These are phyloP conservation scores for Drosophila paranaensis DNA, from an alignment of 2,888 invertebrate genomes.

Conservation along the genomic window DNA sequence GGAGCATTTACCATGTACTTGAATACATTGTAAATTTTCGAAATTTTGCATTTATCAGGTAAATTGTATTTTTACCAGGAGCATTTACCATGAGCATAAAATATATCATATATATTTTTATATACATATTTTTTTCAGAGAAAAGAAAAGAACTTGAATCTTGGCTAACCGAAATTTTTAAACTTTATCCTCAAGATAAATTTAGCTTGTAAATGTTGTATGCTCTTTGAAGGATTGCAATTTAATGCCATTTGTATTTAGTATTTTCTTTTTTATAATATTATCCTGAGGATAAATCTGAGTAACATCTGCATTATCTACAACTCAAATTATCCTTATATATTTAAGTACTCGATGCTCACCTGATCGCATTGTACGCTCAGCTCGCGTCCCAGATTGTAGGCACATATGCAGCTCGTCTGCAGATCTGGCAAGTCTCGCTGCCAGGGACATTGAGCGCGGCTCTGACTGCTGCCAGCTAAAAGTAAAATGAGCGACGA, in stretches of 20 bases:
- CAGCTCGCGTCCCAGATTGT: conserved; percentile 92
- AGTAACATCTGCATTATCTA: too few species aligned
- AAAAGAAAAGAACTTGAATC: too few species aligned
- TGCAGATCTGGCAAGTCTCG: conserved; percentile 90
- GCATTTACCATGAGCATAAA: too few species aligned
- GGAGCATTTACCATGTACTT: background rate
- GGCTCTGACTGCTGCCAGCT: conserved; percentile 36
- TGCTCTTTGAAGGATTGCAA: background rate
- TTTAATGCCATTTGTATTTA: background rate
- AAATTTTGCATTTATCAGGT: too few species aligned
- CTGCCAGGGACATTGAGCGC: conserved; percentile 94
- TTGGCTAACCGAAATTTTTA: background rate
- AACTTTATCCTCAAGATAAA: background rate
- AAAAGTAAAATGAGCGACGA: conserved; percentile 41
- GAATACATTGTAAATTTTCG: background rate
- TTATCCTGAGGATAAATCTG: background rate
- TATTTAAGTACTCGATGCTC: conserved; percentile 33
- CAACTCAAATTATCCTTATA: background rate
- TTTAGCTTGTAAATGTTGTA: background rate
- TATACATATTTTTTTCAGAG: too few species aligned
- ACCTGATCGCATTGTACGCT: conserved; percentile 96
- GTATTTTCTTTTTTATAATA: too few species aligned
- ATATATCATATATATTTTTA: too few species aligned
- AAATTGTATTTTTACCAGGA: too few species aligned
- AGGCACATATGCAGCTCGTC: conserved; percentile 94